Conservation (phyloP, 1,140 invertebrate species). For the Rhyzopertha dominica region DNA sequence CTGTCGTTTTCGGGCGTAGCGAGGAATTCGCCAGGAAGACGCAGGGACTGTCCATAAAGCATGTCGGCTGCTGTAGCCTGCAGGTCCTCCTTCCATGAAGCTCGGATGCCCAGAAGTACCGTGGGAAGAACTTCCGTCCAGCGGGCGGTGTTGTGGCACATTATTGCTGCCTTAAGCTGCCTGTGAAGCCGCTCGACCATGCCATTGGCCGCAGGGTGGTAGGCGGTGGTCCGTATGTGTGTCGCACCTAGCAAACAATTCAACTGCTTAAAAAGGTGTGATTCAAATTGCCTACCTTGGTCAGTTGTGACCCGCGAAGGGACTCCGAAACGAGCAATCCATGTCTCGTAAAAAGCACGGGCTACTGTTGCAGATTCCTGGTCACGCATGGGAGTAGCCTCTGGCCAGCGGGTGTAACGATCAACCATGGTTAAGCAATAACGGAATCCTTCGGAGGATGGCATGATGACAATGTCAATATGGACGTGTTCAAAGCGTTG, state of each 20-base stretch:
- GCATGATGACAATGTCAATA: slow-evolving; percentile 1
- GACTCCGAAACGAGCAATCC: slow-evolving; percentile 2
- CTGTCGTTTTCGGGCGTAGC: no score
- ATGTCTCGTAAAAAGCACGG: slow-evolving; percentile 25
- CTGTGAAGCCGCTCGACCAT: slow-evolving; percentile 44
- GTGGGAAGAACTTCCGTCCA: slow-evolving; percentile 43
- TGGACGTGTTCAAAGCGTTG: slow-evolving; percentile 38
- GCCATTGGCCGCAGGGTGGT: slow-evolving; percentile 42
- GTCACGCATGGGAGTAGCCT: slow-evolving; percentile 39
- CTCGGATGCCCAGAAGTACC: slow-evolving; percentile 43
- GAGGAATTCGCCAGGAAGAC: slow-evolving; percentile 43
- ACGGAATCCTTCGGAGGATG: slow-evolving; percentile 1
- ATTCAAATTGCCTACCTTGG: slow-evolving; percentile 41
- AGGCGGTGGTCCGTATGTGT: slow-evolving; percentile 35
- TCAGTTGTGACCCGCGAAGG: slow-evolving; percentile 37
- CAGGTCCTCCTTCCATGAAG: slow-evolving; percentile 39
- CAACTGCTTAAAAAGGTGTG: slow-evolving; percentile 22
- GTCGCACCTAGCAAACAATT: slow-evolving; percentile 23
- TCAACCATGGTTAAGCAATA: slow-evolving; percentile 34
- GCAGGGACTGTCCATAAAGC: slow-evolving; percentile 32
- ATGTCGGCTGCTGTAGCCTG: slow-evolving; percentile 37
- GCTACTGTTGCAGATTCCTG: slow-evolving; percentile 11
- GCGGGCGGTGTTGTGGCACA: slow-evolving; percentile 22
- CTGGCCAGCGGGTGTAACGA: slow-evolving; percentile 43
- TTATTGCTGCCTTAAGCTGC: slow-evolving; percentile 40